Percentiles rank a stretch among this genome's conserved stretches.
Conservation (phyloP, 2,888 invertebrate species). For the Rhagium mordax region DNA sequence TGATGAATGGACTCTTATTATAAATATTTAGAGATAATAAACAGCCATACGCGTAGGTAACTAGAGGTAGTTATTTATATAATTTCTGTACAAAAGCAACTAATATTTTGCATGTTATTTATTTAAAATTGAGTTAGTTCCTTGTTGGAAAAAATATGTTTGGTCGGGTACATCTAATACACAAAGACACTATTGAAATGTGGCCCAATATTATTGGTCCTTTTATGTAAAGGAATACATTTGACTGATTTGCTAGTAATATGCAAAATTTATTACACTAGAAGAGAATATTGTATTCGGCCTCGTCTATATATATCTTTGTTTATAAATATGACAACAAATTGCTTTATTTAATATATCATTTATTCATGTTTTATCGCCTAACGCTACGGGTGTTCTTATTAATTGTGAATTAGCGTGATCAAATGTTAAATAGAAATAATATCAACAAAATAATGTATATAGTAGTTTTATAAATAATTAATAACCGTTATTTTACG, state of each 20-base stretch:
- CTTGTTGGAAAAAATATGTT: too few relatives aligned
- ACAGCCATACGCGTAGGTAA: neutral
- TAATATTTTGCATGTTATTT: too few relatives aligned
- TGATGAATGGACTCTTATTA: neutral
- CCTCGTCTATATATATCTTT: neutral
- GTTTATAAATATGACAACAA: conserved; percentile 17
- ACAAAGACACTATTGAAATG: too few relatives aligned
- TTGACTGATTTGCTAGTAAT: too few relatives aligned
- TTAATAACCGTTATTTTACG: conserved; percentile 1
- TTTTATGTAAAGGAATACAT: too few relatives aligned
- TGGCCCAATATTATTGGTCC: too few relatives aligned
- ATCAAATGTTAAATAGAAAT: conserved; percentile 9
- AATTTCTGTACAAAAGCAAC: too few relatives aligned
- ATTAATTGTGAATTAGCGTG: conserved; percentile 8
- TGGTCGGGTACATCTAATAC: too few relatives aligned
- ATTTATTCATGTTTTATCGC: conserved; percentile 41
- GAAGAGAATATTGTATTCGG: neutral
- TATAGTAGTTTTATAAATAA: conserved; percentile 12
- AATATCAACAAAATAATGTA: conserved; percentile 8
- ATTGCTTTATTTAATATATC: conserved; percentile 34
- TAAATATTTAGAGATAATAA: neutral
- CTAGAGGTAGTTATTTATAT: too few relatives aligned
- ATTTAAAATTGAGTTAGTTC: too few relatives aligned
- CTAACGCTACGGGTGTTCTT: conserved; percentile 42
- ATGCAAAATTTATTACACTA: too few relatives aligned